Base-by-base conservation (phyloP, 2,888 invertebrate genomes). In the Scaptomyza polygonia region DNA sequence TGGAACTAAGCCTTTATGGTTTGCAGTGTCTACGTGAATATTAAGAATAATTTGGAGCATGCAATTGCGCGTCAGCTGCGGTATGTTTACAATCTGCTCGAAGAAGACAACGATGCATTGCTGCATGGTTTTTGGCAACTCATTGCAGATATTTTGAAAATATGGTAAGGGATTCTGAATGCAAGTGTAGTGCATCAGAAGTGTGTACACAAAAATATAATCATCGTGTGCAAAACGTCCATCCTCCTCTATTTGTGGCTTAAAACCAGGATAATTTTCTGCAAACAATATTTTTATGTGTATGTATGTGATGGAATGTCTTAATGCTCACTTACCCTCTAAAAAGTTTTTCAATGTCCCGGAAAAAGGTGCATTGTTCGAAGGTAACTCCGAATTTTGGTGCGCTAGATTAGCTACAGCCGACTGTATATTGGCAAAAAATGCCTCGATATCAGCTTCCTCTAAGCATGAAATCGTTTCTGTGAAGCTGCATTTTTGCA, bases 111-210 rank as follows among this genome's bases (percentile, higher is more conserved):
- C 88, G 8, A 92, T 86, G 25, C 68, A 71, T 16, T 79, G 74
- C 64, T 92, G 92, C 2, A 79, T 67, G 3, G 16, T 30, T 18
- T 86, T 83, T 1, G 88, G 71, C 3, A 92, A 72, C n/a, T 68
- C 74, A 36, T 88, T 76, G 56, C 92, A 92, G 5, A 88, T 82
- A 51, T 77, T 79, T 52, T 91, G 92, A 42, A 91, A 91, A 49
- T 76, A 75, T 32, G 75, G 71, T 21, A 86, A 80, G 0, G 89
- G 86, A 57, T 68, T 66, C 66, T 86, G 87, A 0, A 92, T 88
- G 57, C 92, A 92, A 5, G 88, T 86, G 66, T 88, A 91, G 63
- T 92, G 91, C 54, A 92, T 68, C 0, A 92, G 65, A 5, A 92
- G 58, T 0, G 91, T 90, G 62, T 91, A 92, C 1, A 89, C 80